phyloP scores from a whole-genome alignment of 2,113 vertebrate species.

The Gambusia affinis region DNA sequence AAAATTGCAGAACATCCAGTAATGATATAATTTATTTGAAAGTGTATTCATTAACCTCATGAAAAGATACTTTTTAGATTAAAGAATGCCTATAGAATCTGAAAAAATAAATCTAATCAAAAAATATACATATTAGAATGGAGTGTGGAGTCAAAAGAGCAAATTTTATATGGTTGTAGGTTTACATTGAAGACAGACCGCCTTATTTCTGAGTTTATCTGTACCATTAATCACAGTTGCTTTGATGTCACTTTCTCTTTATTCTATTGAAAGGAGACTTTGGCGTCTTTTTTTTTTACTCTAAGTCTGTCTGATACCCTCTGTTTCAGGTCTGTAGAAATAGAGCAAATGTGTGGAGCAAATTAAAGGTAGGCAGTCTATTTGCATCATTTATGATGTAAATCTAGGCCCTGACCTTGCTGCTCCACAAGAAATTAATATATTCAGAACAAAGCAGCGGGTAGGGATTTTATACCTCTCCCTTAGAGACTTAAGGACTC shows the following conservation, averaged over 20 bases:
- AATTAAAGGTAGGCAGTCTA: conserved; percentile 14
- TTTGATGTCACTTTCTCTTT: background rate
- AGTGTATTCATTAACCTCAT: background rate
- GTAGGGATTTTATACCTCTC: background rate
- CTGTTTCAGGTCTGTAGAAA: background rate
- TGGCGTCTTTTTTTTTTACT: background rate
- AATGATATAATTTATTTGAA: background rate
- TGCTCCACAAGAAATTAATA: conserved; percentile 6
- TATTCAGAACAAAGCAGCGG: background rate
- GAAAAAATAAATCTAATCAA: background rate
- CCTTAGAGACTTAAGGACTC: background rate
- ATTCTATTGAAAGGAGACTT: background rate
- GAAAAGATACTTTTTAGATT: background rate
- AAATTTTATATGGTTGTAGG: background rate
- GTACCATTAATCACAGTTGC: background rate
- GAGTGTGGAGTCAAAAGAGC: background rate
- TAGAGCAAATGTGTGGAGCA: conserved; percentile 7
- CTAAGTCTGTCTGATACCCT: background rate
- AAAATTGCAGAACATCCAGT: too few relatives aligned
- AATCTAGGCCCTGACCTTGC: conserved; percentile 1
- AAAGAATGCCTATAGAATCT: background rate
- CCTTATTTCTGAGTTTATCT: background rate
- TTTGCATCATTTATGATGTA: conserved; percentile 10
- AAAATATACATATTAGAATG: background rate
- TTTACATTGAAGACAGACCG: background rate